These are phyloP conservation scores for Ctenoplectra terminalis DNA, from an alignment of 1,140 invertebrate species.

Conservation along the genomic window DNA sequence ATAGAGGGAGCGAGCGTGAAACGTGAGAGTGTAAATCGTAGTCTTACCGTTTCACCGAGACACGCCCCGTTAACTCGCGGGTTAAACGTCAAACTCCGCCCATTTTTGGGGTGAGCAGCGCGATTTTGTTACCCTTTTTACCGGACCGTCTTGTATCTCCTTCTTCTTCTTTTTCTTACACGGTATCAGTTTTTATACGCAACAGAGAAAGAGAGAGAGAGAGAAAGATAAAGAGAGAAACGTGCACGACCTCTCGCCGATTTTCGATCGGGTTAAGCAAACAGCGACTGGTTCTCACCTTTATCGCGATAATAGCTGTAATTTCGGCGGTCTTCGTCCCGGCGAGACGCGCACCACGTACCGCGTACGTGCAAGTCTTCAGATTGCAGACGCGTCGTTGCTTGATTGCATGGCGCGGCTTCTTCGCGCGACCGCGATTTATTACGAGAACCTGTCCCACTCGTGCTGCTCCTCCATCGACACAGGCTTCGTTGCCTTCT, in stretches of 20 bases:
- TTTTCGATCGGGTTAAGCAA: constrained; percentile 70
- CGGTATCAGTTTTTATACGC: too few species aligned
- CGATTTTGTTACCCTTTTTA: constrained; percentile 34
- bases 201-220: not conserved
- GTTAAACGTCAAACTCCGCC: constrained; percentile 64
- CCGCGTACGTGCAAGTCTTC: constrained; percentile 50
- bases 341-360: constrained; percentile 14
- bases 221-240: too few species aligned
- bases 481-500: not conserved
- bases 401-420: constrained; percentile 67
- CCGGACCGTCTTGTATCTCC: not conserved
- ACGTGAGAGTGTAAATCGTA: constrained; percentile 72
- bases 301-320: constrained; percentile 73
- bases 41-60: constrained; percentile 66
- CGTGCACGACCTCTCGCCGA: constrained; percentile 58
- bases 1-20: constrained; percentile 35
- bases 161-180: not conserved
- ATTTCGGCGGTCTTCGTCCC: constrained; percentile 63
- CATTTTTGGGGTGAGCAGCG: constrained; percentile 61
- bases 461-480: constrained; percentile 13
- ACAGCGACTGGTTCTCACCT: constrained; percentile 71
- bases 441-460: constrained; percentile 59
- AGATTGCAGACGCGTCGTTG: constrained; percentile 65
- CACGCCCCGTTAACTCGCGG: constrained; percentile 74
- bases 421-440: constrained; percentile 66